These are phyloP conservation scores for Nematolebias whitei DNA, from an alignment of 2,113 vertebrate species.

Conservation along the genomic window DNA sequence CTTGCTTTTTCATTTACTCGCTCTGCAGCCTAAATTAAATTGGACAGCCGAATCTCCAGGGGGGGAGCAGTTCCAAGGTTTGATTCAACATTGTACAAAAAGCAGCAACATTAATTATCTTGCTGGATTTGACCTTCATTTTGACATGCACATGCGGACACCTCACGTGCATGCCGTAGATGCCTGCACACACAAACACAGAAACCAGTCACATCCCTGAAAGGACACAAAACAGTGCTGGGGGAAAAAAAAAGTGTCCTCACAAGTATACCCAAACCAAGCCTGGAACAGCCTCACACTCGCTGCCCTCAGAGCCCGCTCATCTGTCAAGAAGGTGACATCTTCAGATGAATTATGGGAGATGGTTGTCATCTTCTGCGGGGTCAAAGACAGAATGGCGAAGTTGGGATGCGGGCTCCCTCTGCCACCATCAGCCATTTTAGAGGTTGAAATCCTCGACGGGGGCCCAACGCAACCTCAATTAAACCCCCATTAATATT, in stretches of 20 bases:
- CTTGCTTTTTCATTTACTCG: constrained; percentile 64
- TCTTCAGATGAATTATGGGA: constrained; percentile 77
- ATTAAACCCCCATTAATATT: constrained; percentile 81
- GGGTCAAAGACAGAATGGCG: constrained; percentile 68
- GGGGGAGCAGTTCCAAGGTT: constrained; percentile 59
- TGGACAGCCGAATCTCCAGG: constrained; percentile 70
- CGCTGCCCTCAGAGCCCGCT: constrained; percentile 55
- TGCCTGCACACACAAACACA: background rate
- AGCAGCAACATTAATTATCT: constrained; percentile 75
- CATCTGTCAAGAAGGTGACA: constrained; percentile 73
- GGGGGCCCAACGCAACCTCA: constrained; percentile 74
- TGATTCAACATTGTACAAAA: constrained; percentile 75
- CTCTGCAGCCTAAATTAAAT: constrained; percentile 71
- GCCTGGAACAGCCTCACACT: constrained; percentile 29
- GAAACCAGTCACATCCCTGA: constrained; percentile 12
- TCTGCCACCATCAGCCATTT: constrained; percentile 74
- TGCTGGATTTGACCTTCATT: constrained; percentile 75
- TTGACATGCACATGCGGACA: constrained; percentile 43
- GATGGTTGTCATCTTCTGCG: constrained; percentile 69
- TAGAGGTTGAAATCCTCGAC: constrained; percentile 74
- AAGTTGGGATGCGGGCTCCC: constrained; percentile 40
- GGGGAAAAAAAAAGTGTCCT: too few relatives aligned
- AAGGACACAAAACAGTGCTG: constrained; percentile 15
- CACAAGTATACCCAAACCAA: constrained; percentile 22
- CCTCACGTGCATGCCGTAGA: constrained; percentile 5